phyloP scores from a whole-genome alignment of 2,888 invertebrate species.

The Rhaphigaster nebulosa region DNA sequence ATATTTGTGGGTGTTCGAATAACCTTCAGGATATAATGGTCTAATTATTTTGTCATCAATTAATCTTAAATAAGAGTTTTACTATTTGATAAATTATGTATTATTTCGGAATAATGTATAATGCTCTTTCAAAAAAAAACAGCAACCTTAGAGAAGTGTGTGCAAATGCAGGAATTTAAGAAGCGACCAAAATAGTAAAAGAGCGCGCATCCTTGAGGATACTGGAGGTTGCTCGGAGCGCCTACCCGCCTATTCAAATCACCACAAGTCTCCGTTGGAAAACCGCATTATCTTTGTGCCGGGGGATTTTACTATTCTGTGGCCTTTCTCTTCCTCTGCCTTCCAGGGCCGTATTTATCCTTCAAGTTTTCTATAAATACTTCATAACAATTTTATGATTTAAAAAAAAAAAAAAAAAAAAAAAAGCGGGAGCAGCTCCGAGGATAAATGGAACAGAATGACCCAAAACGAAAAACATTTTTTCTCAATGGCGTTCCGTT shows the following conservation, averaged over 20 bases:
- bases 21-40: too few species aligned
- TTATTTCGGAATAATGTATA: too few species aligned
- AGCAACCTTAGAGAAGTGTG: neutral
- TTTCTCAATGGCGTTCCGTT: constrained; percentile 51
- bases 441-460: neutral
- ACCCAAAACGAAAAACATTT: neutral
- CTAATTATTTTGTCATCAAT: too few species aligned
- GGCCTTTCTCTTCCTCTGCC: neutral
- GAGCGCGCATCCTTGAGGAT: neutral
- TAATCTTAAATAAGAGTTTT: too few species aligned
- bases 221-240: neutral
- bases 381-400: neutral
- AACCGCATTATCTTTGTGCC: neutral
- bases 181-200: neutral
- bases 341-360: neutral
- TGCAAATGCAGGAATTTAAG: constrained; percentile 13
- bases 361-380: neutral
- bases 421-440: neutral
- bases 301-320: neutral
- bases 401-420: neutral
- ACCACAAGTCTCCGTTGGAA: neutral
- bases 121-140: too few species aligned
- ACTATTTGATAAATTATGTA: too few species aligned
- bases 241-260: neutral
- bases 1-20: too few species aligned